These are phyloP conservation scores for Camptogramma bilineatum DNA, from an alignment of 2,888 invertebrate genomes.

Conservation along the genomic window DNA sequence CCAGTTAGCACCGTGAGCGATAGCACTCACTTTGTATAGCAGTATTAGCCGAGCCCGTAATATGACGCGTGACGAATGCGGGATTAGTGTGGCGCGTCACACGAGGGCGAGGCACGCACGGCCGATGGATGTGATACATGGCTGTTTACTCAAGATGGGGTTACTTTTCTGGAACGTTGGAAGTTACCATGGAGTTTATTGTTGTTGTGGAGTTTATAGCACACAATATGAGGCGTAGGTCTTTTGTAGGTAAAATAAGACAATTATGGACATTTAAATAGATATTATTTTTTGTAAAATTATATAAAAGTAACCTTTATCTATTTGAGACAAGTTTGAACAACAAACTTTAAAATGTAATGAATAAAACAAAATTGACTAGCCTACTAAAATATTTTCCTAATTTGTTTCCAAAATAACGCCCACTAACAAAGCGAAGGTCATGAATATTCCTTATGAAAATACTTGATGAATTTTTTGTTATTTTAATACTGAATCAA, in stretches of 20 bases:
- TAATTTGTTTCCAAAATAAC: slow-evolving; percentile 1
- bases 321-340: neutral
- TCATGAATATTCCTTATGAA: slow-evolving; percentile 12
- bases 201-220: too few species aligned
- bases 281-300: too few species aligned
- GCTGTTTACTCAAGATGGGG: slow-evolving; percentile 27
- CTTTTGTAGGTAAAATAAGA: too few species aligned
- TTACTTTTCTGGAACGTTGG: slow-evolving; percentile 7
- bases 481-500: slow-evolving; percentile 26
- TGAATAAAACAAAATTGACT: neutral
- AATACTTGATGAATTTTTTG: slow-evolving; percentile 12
- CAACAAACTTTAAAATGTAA: too few species aligned
- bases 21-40: slow-evolving; percentile 66
- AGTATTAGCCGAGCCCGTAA: slow-evolving; percentile 67
- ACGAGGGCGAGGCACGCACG: slow-evolving; percentile 24
- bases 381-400: neutral
- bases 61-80: slow-evolving; percentile 55
- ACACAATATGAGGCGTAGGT: too few species aligned
- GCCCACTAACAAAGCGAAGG: neutral
- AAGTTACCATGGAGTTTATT: neutral
- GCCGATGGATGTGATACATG: slow-evolving; percentile 29
- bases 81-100: slow-evolving; percentile 35
- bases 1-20: slow-evolving; percentile 56
- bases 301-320: neutral
- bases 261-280: too few species aligned